These are phyloP conservation scores for Sebastolobus altivelis DNA, from an alignment of 2,797 vertebrate genomes.

Conservation along the genomic window DNA sequence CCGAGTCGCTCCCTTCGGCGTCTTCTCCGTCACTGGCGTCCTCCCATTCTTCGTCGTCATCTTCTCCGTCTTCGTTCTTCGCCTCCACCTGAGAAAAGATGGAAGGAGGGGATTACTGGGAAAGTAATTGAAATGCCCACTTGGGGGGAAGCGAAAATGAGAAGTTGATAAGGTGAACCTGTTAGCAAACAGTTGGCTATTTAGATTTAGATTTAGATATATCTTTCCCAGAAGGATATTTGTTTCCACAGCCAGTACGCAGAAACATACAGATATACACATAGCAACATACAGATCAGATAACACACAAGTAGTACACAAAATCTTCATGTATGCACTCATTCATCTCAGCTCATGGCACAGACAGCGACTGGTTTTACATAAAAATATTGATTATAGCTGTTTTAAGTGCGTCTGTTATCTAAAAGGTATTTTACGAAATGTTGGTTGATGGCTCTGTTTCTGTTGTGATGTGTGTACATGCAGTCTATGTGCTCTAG, in stretches of 20 bases:
- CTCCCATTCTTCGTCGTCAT: slow-evolving; percentile 48
- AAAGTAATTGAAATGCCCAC: not conserved
- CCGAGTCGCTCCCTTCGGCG: slow-evolving; percentile 70
- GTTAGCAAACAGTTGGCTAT: too few relatives aligned
- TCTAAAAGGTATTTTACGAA: not conserved
- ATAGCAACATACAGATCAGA: too few relatives aligned
- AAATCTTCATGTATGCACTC: too few relatives aligned
- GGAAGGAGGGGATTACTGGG: not conserved
- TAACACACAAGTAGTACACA: too few relatives aligned
- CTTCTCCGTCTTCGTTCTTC: slow-evolving; percentile 54
- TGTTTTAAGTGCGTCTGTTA: not conserved
- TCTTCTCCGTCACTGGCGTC: slow-evolving; percentile 34
- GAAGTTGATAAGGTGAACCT: not conserved
- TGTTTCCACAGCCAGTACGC: too few relatives aligned
- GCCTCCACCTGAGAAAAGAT: slow-evolving; percentile 53
- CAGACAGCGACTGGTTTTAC: not conserved
- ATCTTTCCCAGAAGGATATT: too few relatives aligned
- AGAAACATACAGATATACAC: too few relatives aligned
- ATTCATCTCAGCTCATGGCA: not conserved
- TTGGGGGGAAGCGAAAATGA: not conserved
- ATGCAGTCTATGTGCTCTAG: not conserved
- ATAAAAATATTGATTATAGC: not conserved
- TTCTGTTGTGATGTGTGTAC: not conserved
- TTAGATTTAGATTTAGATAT: too few relatives aligned
- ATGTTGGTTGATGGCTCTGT: not conserved